Base-by-base conservation (phyloP, 30 jellyfish, hydroid and myxozoan genomes). In the Rhopilema esculentum region DNA sequence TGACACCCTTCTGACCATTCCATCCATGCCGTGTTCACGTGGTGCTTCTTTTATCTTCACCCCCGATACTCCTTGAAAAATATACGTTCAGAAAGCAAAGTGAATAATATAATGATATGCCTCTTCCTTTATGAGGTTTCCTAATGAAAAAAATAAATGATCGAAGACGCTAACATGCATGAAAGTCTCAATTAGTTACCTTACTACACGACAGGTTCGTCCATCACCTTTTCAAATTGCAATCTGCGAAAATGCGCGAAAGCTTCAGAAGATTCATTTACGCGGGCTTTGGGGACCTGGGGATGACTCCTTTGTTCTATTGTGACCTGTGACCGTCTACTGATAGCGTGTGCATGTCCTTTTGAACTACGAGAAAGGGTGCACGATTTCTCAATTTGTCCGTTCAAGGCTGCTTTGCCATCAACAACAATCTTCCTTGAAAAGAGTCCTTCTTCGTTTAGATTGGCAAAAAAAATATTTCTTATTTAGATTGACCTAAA, bases 11-110 rank as follows among this genome's bases (percentile, higher is more conserved):
- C 18, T 22, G 76, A 15, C 29, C 0, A 23, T 66, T 66, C 48
- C 15, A 16, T 20, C 19, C 76, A 66, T 66, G 76, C 76, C 76
- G 49, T 66, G 76, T 66, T 66, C 74, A 64, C 74, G 73, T 63
- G 73, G 27, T 63, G 29, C 27, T 16, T 23, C 23, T 23, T 23
- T 15, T 26, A 26, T 26, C 4, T 8, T 26, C 23, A 19, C 70
- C 70, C 70, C 23, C 23, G 20, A 23, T 0, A 61, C 70, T 19
- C 20, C n/a, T n/a, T n/a, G n/a, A n/a, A n/a, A n/a, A n/a, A 40
- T 40, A 2, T 40, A 40, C 57, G 12, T 40, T 40, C 57, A 40
- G 57, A 40, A 12, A 40, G 57, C 12, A 40, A 40, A 12, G 57
- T 2, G 12, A 40, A 6, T 40, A 40, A 40, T 2, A 40, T 2